Evolutionary conservation across 2,113 vertebrate species (phyloP).

Genomic region (Seriola dumerili): DNA sequence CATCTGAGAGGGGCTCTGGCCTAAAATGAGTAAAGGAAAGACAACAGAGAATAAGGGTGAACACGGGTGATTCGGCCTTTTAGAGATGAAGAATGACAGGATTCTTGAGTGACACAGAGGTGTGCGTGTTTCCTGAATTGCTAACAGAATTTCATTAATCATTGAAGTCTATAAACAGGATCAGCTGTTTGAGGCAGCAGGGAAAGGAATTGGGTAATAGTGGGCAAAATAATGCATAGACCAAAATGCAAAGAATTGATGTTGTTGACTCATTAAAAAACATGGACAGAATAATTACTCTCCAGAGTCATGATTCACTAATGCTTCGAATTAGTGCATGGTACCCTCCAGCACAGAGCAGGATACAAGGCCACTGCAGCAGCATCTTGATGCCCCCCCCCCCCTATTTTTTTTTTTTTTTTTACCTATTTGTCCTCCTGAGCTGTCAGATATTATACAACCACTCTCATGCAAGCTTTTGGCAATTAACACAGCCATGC

Average conservation of each 20-base stretch:
- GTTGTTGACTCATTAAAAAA: constrained; percentile 3
- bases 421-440: constrained; percentile 56
- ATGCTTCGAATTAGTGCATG: not conserved
- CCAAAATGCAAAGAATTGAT: constrained; percentile 10
- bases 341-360: constrained; percentile 17
- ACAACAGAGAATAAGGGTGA: constrained; percentile 2
- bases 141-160: not conserved
- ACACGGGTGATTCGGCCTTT: not conserved
- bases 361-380: not conserved
- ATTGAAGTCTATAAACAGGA: not conserved
- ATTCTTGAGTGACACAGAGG: not conserved
- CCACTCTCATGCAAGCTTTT: constrained; percentile 38
- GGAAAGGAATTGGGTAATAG: not conserved
- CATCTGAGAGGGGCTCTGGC: not conserved
- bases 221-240: not conserved
- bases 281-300: not conserved
- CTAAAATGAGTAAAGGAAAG: not conserved
- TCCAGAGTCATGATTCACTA: constrained; percentile 23
- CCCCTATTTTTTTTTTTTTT: not conserved
- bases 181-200: not conserved
- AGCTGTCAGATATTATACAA: constrained; percentile 62
- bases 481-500: constrained; percentile 47
- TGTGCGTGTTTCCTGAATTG: not conserved
- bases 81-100: not conserved
- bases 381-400: not conserved